Base-by-base conservation (phyloP, 2,797 vertebrate genomes). In the Eleutherodactylus coqui region DNA sequence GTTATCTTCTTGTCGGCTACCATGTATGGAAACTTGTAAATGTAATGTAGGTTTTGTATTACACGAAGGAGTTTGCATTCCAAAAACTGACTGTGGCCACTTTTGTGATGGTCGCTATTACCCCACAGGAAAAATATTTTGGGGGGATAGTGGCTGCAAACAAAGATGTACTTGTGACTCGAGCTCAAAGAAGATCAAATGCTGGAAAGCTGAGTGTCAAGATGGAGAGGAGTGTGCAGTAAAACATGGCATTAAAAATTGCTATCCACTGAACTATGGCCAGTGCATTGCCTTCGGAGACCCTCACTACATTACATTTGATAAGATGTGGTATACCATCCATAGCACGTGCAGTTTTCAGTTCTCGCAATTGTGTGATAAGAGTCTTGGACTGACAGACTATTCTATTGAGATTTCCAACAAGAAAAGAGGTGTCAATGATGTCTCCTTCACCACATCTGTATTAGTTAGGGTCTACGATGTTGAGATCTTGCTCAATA, bases 21-120 rank as follows among this genome's bases (percentile, higher is more conserved):
- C 79, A 0, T 97, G 96, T 2, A 91, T 94, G 47, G 96, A 97
- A 90, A 90, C 93, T 76, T 97, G 96, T 10, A 91, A 92, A 80
- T 97, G 96, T 86, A 90, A 93, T 0, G 19, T 86, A 0, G 95
- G 94, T 62, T 94, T 94, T 0, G 88, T 95, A 77, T 90, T 95
- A 75, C 95, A 95, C 0, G 95, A 92, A 0, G 91, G 91, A 0
- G 87, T 86, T 5, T 97, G 97, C 0, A 93, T 97, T 41, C 89
- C 93, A 0, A 69, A 34, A 24, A 86, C 89, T 5, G 87, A 67
- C 0, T 97, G 96, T 0, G 96, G 96, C 32, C 97, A 95, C 84
- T 90, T 81, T 47, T 93, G 88, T 9, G n/a, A 94, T 0, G 96
- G 95, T 0, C 92, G n/a, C 5, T 95, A 91, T 60, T 94, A 96